phyloP scores from a whole-genome alignment of 2,888 invertebrate species.

The Chrysotoxum bicinctum region DNA sequence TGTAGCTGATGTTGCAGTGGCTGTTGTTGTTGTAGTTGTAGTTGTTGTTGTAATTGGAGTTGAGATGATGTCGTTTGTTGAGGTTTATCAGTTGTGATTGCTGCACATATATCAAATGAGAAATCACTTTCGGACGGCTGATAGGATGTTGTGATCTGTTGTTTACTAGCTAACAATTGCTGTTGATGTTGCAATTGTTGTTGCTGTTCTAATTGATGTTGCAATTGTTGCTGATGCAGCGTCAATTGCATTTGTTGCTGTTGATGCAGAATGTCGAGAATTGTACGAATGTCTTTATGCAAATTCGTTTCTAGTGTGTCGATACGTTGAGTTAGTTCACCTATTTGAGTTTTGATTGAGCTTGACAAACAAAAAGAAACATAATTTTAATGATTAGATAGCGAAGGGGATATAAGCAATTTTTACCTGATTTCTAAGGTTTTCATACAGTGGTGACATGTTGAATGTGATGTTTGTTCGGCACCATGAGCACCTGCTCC shows the following conservation, averaged over 20 bases:
- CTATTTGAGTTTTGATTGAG: slow-evolving; percentile 76
- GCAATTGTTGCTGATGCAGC: slow-evolving; percentile 74
- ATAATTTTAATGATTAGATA: not conserved
- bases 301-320: slow-evolving; percentile 76
- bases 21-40: slow-evolving; percentile 62
- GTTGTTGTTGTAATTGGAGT: slow-evolving; percentile 70
- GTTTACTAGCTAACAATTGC: slow-evolving; percentile 73
- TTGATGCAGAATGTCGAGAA: slow-evolving; percentile 76
- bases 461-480: slow-evolving; percentile 57
- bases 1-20: slow-evolving; percentile 57
- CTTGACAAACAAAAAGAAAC: slow-evolving; percentile 48
- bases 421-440: slow-evolving; percentile 73
- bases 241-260: slow-evolving; percentile 76
- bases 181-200: slow-evolving; percentile 74
- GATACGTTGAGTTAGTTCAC: slow-evolving; percentile 75
- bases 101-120: slow-evolving; percentile 76
- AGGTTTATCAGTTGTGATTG: slow-evolving; percentile 71
- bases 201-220: slow-evolving; percentile 74
- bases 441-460: slow-evolving; percentile 73
- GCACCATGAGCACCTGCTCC: slow-evolving; percentile 46
- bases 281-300: slow-evolving; percentile 76
- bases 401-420: not conserved
- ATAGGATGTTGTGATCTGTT: slow-evolving; percentile 75
- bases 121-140: slow-evolving; percentile 78
- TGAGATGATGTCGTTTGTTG: slow-evolving; percentile 63